These are phyloP conservation scores for Carassius auratus DNA, from an alignment of 2,113 vertebrate genomes.

Conservation along the genomic window DNA sequence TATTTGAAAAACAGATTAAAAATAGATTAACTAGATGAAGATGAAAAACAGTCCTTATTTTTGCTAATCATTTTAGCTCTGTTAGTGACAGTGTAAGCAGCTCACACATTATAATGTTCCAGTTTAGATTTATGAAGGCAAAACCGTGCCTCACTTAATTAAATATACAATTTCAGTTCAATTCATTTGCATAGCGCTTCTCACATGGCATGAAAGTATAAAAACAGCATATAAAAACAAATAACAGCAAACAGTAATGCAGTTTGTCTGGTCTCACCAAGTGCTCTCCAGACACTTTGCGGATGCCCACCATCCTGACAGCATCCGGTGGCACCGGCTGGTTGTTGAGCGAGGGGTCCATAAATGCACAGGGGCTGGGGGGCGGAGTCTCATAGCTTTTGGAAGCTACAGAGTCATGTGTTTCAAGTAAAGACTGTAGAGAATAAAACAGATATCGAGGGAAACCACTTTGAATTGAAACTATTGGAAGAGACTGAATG, in stretches of 20 bases:
- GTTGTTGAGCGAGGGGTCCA: constrained; percentile 86
- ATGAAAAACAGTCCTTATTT: neutral
- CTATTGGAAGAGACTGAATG: no score
- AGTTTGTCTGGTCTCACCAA: constrained; percentile 77
- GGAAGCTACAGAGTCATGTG: constrained; percentile 93
- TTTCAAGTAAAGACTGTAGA: constrained; percentile 89
- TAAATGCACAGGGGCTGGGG: constrained; percentile 83
- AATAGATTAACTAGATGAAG: no score
- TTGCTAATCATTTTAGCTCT: neutral
- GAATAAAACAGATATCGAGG: neutral
- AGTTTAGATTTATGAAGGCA: neutral
- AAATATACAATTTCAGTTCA: neutral
- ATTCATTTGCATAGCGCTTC: neutral
- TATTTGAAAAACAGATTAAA: neutral
- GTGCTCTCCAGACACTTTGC: constrained; percentile 90
- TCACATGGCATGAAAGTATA: neutral
- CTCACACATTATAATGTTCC: neutral
- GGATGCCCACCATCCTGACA: constrained; percentile 94
- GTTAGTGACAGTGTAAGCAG: neutral
- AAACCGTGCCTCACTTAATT: neutral
- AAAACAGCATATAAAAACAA: neutral
- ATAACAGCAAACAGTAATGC: neutral
- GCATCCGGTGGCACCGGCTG: constrained; percentile 92
- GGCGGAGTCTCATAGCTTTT: constrained; percentile 93
- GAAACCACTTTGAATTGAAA: neutral